Evolutionary conservation across 2,888 invertebrate species (phyloP).

Genomic region (Leptothorax acervorum): DNA sequence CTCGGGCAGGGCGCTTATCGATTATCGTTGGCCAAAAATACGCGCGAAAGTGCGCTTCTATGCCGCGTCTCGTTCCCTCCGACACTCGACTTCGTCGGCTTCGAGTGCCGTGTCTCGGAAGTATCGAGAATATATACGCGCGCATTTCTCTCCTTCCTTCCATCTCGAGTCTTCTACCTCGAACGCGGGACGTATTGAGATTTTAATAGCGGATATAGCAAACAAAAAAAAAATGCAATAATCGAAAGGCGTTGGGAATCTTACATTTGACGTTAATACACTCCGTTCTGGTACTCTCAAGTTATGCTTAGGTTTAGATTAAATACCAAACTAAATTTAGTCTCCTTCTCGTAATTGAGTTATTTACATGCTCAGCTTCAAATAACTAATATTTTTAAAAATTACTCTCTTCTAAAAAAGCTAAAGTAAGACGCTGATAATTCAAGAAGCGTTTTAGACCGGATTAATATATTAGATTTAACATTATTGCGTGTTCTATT

Average conservation of each 20-base stretch:
- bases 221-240: neutral
- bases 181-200: conserved; percentile 10
- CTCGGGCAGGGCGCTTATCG: conserved; percentile 59
- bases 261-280: conserved; percentile 1
- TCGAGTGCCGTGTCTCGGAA: conserved; percentile 30
- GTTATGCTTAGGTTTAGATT: neutral
- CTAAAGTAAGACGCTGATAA: neutral
- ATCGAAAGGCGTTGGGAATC: neutral
- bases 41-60: conserved; percentile 62
- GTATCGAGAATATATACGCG: conserved; percentile 28
- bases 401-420: neutral
- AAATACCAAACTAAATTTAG: neutral
- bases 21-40: conserved; percentile 68
- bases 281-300: neutral
- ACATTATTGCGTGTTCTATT: neutral
- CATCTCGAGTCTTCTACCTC: conserved; percentile 5
- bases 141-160: neutral
- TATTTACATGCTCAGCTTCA: neutral
- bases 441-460: neutral
- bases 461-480: neutral
- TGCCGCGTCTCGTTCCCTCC: conserved; percentile 11
- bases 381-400: neutral
- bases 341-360: neutral
- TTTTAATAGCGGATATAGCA: conserved; percentile 24
- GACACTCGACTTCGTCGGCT: neutral